A percentile compares a stretch with the other conserved stretches of the same genome.
Conservation (phyloP, 2,888 invertebrate genomes). For the Xestoiulus laeticollis region DNA sequence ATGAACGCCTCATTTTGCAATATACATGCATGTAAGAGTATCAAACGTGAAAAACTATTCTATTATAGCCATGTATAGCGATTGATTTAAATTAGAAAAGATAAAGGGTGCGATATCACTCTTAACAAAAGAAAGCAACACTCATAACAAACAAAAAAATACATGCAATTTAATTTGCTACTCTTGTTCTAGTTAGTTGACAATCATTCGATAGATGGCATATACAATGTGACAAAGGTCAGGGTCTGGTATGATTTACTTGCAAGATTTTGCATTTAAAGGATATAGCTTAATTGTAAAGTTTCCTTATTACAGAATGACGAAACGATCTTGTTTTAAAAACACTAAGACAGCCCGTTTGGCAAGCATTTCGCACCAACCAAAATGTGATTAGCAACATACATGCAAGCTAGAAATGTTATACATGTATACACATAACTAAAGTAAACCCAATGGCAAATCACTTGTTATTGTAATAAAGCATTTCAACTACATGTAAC, state of each 20-base stretch:
- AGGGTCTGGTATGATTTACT: not conserved
- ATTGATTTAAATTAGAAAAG: not conserved
- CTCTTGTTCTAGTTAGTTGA: not conserved
- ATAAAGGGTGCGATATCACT: not conserved
- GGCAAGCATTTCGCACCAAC: not conserved
- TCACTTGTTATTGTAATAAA: too few relatives aligned
- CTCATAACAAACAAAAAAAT: not conserved
- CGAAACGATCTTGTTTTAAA: not conserved
- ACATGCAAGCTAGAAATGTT: not conserved
- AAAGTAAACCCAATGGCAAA: too few relatives aligned
- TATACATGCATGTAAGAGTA: not conserved
- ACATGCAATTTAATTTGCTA: not conserved
- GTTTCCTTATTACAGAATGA: conserved; percentile 5
- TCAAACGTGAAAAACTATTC: too few relatives aligned
- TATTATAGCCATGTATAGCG: too few relatives aligned
- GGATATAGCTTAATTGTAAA: not conserved
- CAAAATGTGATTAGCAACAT: not conserved
- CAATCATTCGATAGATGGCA: not conserved
- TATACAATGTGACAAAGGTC: not conserved
- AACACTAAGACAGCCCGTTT: not conserved
- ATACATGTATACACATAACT: too few relatives aligned
- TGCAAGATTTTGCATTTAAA: not conserved
- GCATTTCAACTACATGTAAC: too few relatives aligned
- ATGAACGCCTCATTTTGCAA: not conserved
- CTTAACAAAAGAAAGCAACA: not conserved